Percentiles rank a stretch among this genome's conserved stretches.
phyloP scores from a whole-genome alignment of 2,113 vertebrate species.

The Coryphaenoides rupestris region DNA sequence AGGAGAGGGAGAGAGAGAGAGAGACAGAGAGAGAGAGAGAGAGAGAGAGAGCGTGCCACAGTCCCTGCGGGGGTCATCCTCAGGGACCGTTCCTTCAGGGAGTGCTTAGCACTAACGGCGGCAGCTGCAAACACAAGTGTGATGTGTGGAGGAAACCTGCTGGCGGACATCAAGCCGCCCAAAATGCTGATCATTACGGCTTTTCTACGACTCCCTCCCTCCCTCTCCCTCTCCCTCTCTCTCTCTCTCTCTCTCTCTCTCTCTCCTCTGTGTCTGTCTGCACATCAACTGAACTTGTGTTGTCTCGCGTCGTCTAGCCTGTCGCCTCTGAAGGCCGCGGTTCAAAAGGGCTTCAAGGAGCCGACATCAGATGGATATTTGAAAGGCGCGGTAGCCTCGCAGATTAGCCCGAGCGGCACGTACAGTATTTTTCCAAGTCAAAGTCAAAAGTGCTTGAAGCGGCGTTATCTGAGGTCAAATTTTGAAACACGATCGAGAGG shows the following conservation, averaged over 20 bases:
- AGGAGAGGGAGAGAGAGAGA: slow-evolving; percentile 27
- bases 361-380: slow-evolving; percentile 6
- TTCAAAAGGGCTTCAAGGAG: slow-evolving; percentile 13
- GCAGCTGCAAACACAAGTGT: slow-evolving; percentile 69
- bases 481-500: too few species aligned
- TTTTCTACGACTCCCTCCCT: slow-evolving; percentile 5
- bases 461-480: too few species aligned
- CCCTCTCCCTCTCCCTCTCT: not conserved
- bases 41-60: not conserved
- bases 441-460: too few species aligned
- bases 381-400: too few species aligned
- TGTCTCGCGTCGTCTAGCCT: not conserved
- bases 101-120: slow-evolving; percentile 49
- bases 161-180: slow-evolving; percentile 54
- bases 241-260: slow-evolving; percentile 1
- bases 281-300: slow-evolving; percentile 22
- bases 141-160: slow-evolving; percentile 59
- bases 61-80: slow-evolving; percentile 47
- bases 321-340: slow-evolving; percentile 22
- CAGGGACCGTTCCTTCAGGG: slow-evolving; percentile 46
- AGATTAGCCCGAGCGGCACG: too few species aligned
- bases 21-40: slow-evolving; percentile 1
- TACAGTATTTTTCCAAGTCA: too few species aligned
- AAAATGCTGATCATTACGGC: slow-evolving; percentile 44
- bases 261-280: too few species aligned